These are phyloP conservation scores for Morphnarchus princeps DNA, from an alignment of 2,113 vertebrate genomes.

Conservation along the genomic window DNA sequence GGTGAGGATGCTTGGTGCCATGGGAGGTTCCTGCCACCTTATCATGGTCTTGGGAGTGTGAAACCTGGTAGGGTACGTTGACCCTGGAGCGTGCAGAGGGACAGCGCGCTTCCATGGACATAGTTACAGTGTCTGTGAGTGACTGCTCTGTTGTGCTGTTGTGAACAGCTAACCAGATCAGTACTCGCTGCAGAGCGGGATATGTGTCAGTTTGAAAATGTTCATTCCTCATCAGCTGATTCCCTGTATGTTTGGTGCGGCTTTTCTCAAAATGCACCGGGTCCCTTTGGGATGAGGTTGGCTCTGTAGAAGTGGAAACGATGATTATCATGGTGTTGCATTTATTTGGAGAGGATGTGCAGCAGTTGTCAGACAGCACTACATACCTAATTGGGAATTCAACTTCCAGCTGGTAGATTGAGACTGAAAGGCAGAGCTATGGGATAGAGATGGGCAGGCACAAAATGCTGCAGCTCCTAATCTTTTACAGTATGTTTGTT, in stretches of 20 bases:
- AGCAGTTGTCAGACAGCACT: conserved; percentile 8
- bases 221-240: neutral
- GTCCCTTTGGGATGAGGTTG: neutral
- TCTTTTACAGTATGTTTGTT: conserved; percentile 43
- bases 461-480: conserved; percentile 31
- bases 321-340: neutral
- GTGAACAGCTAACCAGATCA: neutral
- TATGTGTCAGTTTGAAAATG: neutral
- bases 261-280: neutral
- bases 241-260: neutral
- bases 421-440: conserved; percentile 46
- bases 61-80: neutral
- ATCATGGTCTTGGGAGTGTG: neutral
- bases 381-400: neutral
- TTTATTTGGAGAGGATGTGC: neutral
- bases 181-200: accelerated
- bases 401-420: conserved; percentile 42
- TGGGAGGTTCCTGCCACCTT: neutral
- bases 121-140: neutral
- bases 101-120: accelerated
- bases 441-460: neutral
- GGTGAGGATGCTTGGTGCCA: neutral
- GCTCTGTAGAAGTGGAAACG: neutral
- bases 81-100: accelerated
- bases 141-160: neutral